Conservation (phyloP, 2,888 invertebrate genomes). For the Helobdella robusta region DNA sequence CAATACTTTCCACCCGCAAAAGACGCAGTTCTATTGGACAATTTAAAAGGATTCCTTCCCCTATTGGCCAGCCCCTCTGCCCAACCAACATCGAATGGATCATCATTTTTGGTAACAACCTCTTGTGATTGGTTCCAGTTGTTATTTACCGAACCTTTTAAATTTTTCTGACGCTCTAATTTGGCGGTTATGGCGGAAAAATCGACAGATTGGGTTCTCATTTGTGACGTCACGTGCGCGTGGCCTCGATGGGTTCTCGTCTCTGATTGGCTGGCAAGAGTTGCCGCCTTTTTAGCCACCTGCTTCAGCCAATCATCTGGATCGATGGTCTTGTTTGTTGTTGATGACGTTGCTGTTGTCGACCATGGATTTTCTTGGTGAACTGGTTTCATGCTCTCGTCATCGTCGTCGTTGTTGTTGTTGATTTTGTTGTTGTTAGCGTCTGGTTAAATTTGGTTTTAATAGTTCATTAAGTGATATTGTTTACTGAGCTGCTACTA, state of each 20-base stretch:
- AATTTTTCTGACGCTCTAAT: not conserved
- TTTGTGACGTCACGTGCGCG: not conserved
- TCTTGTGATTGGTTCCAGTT: slow-evolving; percentile 5
- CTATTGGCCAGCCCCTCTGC: slow-evolving; percentile 18
- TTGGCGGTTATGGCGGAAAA: slow-evolving; percentile 6
- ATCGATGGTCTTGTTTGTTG: not conserved
- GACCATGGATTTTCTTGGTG: slow-evolving; percentile 17
- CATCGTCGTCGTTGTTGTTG: not conserved
- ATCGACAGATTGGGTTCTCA: slow-evolving; percentile 12
- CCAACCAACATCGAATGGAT: slow-evolving; percentile 22
- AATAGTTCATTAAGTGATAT: too few species aligned
- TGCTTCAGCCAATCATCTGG: slow-evolving; percentile 22
- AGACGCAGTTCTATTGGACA: not conserved
- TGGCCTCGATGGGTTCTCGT: too few species aligned
- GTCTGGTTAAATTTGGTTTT: too few species aligned
- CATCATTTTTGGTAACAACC: not conserved
- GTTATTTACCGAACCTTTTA: slow-evolving; percentile 11
- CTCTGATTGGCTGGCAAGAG: slow-evolving; percentile 11
- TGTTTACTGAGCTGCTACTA: too few species aligned
- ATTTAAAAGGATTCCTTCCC: slow-evolving; percentile 22
- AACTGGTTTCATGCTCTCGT: not conserved
- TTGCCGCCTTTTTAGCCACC: slow-evolving; percentile 17
- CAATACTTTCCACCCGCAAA: too few species aligned
- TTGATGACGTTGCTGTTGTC: not conserved
- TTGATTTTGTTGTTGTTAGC: slow-evolving; percentile 10